A percentile compares a stretch with the other conserved stretches of the same genome.
Conservation (phyloP, 2,888 invertebrate species). For the Hoplodrina ambigua region DNA sequence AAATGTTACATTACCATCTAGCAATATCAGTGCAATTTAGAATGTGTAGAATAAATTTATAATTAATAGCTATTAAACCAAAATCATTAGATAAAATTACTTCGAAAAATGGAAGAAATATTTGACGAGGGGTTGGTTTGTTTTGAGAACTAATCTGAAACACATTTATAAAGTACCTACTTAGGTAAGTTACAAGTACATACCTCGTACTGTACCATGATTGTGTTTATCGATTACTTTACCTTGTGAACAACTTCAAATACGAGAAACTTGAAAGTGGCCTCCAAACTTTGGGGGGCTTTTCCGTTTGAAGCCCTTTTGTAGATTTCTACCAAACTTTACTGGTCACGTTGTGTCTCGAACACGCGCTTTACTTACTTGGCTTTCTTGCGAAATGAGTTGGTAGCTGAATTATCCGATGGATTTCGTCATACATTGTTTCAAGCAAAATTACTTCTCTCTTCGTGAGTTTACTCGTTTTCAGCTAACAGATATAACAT, state of each 20-base stretch:
- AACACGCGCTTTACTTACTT: background rate
- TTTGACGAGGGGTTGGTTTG: too few relatives aligned
- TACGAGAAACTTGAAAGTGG: conserved; percentile 47
- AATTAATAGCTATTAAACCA: too few relatives aligned
- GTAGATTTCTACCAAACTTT: conserved; percentile 46
- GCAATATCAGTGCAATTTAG: too few relatives aligned
- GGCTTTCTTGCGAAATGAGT: background rate
- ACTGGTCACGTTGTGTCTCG: conserved; percentile 40
- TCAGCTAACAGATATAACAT: too few relatives aligned
- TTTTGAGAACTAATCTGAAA: too few relatives aligned
- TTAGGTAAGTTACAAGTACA: background rate
- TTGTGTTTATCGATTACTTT: conserved; percentile 36
- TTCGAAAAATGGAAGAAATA: too few relatives aligned
- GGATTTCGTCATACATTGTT: background rate
- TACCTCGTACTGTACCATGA: conserved; percentile 4
- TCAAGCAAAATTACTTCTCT: too few relatives aligned
- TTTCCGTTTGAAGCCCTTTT: conserved; percentile 42
- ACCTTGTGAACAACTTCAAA: conserved; percentile 41
- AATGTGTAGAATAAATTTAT: too few relatives aligned
- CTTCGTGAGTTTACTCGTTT: too few relatives aligned
- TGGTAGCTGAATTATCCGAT: background rate
- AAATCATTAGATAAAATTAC: too few relatives aligned
- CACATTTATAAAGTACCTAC: too few relatives aligned
- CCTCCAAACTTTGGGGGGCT: conserved; percentile 29
- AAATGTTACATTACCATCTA: too few relatives aligned